Percentiles rank a stretch among this genome's conserved stretches.
phyloP scores from a whole-genome alignment of 2,113 vertebrate species.

The Zosterops japonicus region DNA sequence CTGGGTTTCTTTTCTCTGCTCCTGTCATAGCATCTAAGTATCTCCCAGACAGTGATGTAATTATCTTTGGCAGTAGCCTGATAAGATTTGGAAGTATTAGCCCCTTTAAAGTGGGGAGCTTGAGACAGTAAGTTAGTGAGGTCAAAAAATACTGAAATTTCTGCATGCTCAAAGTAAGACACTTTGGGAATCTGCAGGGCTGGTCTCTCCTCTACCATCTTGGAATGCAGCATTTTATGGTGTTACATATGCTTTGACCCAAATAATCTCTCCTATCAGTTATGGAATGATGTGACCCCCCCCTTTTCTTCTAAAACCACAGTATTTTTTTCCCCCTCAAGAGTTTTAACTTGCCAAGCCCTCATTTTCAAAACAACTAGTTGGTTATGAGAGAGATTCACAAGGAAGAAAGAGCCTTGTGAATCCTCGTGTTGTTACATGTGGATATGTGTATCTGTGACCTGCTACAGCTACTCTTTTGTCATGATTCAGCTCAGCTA shows the following conservation, averaged over 20 bases:
- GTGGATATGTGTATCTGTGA: not conserved
- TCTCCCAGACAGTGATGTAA: not conserved
- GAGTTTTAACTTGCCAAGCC: not conserved
- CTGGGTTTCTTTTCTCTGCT: not conserved
- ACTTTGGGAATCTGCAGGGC: not conserved
- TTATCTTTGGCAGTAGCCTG: slow-evolving; percentile 28
- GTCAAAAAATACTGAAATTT: slow-evolving; percentile 7
- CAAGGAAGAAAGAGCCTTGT: not conserved
- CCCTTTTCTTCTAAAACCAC: not conserved
- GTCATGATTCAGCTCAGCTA: not conserved
- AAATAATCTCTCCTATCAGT: not conserved
- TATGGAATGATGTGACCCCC: not conserved
- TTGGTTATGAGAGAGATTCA: not conserved
- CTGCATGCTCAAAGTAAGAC: not conserved
- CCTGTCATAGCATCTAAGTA: not conserved
- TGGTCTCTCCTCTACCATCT: not conserved
- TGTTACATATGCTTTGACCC: not conserved
- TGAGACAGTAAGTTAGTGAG: not conserved
- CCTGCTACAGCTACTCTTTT: not conserved
- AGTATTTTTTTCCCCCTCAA: not conserved
- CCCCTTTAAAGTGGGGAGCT: slow-evolving; percentile 11
- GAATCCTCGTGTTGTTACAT: not conserved
- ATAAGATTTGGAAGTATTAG: slow-evolving; percentile 39
- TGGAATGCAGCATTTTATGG: not conserved
- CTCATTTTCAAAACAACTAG: not conserved